Evolutionary conservation across 2,888 invertebrate species (phyloP), one percentile per base, ranked within the genome.

Genomic region (Kuschelorhynchus macadamiae): DNA sequence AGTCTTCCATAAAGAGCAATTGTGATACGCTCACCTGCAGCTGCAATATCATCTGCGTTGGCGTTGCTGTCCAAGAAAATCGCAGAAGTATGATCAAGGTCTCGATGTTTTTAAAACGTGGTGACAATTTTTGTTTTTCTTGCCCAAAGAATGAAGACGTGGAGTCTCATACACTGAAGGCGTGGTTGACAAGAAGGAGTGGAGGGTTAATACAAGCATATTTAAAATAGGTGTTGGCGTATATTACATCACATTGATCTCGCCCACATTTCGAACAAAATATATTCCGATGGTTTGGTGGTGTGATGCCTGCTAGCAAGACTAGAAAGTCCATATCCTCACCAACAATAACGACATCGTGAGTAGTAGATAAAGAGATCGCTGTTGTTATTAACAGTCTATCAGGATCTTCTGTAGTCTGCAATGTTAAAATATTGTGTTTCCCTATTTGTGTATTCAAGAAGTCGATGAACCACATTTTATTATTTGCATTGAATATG

Each of bases 311-410:
- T 14, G 42, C 16, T 8, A 42, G 42, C 16, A 42, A 14, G 8
- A 42, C 16, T 16, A 42, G 16, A 8, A 42, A 42, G 42, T 42
- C 14, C 16, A 42, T 42, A 16, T 42, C 42, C 11, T 42, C 42
- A 42, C 25, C 25, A 7, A 25, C 25, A 5, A 25, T 5, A 3
- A 25, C 25, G 3, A 25, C 25, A 25, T 25, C 25, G 25, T 25
- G 7, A 25, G 25, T 5, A 25, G 25, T 5, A 7, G 25, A 3
- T 5, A 25, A 3, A 5, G 25, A 5, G 3, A 25, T 5, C 3
- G 25, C 25, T 25, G 25, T 25, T 5, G 25, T 25, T 25, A 25
- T 25, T 3, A 25, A 3, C 4, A 25, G 25, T 7, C 25, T 25
- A 7, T 25, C 25, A 25, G 25, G 4, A 25, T 25, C 25, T 25